Base-by-base conservation (phyloP, 2,888 invertebrate genomes). In the Ichneumoninae sp. region DNA sequence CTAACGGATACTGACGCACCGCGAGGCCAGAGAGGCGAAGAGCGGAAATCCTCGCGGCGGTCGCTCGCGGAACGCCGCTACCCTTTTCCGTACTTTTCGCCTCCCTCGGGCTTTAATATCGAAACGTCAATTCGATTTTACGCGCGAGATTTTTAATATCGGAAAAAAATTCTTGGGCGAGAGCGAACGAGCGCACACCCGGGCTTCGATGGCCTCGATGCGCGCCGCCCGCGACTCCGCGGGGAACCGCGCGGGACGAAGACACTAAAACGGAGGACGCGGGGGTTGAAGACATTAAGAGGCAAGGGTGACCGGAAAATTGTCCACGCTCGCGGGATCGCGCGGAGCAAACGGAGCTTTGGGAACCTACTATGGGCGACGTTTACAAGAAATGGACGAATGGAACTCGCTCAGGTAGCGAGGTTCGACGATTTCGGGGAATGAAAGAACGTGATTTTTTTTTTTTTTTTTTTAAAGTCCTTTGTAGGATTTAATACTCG, bases 71-170 rank as follows among this genome's bases (percentile, higher is more conserved):
- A 72, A 75, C 78, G 65, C 60, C 26, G 26, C 57, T 71, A 36
- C 66, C 83, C 80, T 66, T 82, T 65, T 52, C 19, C 57, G 26
- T 40, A 33, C 44, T 22, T 57, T 66, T 68, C 62, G 13, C 54
- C 69, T 78, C 52, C 62, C 74, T 66, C 71, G 74, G 69, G 79
- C 71, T 80, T 86, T 77, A 85, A 84, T 82, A 77, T 85, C 70
- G 65, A 70, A 74, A 70, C 74, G 70, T 74, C 82, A 36, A 80
- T 86, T 82, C 69, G 50, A 84, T 76, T 84, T 77, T 71, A 84
- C 78, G 84, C 54, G 62, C 57, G 60, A 74, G 80, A 86, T 80
- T 85, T 47, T 86, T 86, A 84, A 85, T 84, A 84, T 82, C 75
- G 71, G 66, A 33, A 71, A 69, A 78, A 79, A 79, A 82, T 57